phyloP scores from a whole-genome alignment of 2,113 vertebrate genomes.

The Anthoscopus minutus region DNA sequence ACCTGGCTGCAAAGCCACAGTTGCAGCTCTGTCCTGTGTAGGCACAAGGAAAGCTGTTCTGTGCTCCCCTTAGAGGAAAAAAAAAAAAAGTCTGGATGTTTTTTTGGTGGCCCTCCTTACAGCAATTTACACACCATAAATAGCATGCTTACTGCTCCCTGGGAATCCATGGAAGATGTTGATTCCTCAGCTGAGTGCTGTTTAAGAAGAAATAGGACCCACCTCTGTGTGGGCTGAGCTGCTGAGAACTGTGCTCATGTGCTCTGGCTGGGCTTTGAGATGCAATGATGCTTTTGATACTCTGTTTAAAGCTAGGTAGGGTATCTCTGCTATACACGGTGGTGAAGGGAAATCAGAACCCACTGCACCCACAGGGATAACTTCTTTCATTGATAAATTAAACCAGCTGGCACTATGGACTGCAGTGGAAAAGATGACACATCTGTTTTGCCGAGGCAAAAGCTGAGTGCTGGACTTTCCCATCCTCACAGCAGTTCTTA shows the following conservation, averaged over 20 bases:
- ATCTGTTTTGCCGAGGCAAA: not conserved
- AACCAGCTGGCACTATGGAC: not conserved
- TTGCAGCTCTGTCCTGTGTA: not conserved
- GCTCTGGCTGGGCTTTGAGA: not conserved
- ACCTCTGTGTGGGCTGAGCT: not conserved
- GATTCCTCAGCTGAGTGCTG: not conserved
- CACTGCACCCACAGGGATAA: not conserved
- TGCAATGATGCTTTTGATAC: not conserved
- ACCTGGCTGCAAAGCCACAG: not conserved
- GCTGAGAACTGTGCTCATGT: not conserved
- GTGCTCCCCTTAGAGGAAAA: not conserved
- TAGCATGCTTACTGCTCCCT: not conserved
- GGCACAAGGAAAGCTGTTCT: not conserved
- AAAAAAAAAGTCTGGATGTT: not conserved
- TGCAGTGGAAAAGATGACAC: not conserved
- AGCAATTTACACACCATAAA: not conserved
- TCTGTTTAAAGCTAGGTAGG: not conserved
- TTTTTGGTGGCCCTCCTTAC: not conserved
- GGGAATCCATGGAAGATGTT: not conserved
- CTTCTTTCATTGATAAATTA: not conserved
- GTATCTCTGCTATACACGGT: not conserved
- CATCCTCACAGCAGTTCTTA: not conserved
- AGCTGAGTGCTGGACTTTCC: not conserved
- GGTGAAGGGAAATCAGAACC: not conserved
- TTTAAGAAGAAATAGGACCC: not conserved